A percentile compares a stretch with the other conserved stretches of the same genome.
Conservation (phyloP, 2,888 invertebrate species). For the Ditula angustiorana region DNA sequence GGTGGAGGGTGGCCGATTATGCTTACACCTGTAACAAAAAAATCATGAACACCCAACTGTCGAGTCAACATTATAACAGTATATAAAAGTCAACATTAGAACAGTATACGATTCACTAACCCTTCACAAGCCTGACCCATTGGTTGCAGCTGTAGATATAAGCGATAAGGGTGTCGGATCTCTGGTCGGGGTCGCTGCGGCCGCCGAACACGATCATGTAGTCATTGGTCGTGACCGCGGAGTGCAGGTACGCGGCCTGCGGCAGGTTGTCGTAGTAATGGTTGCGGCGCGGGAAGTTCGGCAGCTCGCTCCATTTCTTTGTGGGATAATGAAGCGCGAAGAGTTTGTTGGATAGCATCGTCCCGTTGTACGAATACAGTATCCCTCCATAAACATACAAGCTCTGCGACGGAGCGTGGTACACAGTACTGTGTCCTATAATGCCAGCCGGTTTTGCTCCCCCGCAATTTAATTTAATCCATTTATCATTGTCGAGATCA, state of each 20-base stretch:
- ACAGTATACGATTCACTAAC: slow-evolving; percentile 52
- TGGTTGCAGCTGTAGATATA: slow-evolving; percentile 96
- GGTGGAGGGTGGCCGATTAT: slow-evolving; percentile 90
- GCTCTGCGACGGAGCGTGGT: slow-evolving; percentile 91
- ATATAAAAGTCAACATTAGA: neutral
- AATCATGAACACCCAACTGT: neutral
- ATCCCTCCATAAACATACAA: slow-evolving; percentile 97
- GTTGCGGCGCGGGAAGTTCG: slow-evolving; percentile 88
- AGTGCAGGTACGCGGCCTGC: slow-evolving; percentile 93
- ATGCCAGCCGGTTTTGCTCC: slow-evolving; percentile 93
- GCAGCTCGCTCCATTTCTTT: slow-evolving; percentile 92
- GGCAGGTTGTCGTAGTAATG: slow-evolving; percentile 86
- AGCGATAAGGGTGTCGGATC: slow-evolving; percentile 91
- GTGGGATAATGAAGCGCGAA: slow-evolving; percentile 92
- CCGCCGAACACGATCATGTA: slow-evolving; percentile 97
- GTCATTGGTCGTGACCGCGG: slow-evolving; percentile 94
- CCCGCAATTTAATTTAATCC: slow-evolving; percentile 88
- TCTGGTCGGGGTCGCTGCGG: slow-evolving; percentile 88
- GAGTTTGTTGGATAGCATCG: slow-evolving; percentile 90
- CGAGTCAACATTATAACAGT: neutral
- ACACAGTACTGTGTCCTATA: slow-evolving; percentile 96
- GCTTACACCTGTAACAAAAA: slow-evolving; percentile 64
- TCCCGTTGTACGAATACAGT: slow-evolving; percentile 89
- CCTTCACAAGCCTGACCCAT: slow-evolving; percentile 91
- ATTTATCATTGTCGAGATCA: slow-evolving; percentile 89